Conservation (phyloP, 2,888 invertebrate genomes). For the Notodonta dromedarius region DNA sequence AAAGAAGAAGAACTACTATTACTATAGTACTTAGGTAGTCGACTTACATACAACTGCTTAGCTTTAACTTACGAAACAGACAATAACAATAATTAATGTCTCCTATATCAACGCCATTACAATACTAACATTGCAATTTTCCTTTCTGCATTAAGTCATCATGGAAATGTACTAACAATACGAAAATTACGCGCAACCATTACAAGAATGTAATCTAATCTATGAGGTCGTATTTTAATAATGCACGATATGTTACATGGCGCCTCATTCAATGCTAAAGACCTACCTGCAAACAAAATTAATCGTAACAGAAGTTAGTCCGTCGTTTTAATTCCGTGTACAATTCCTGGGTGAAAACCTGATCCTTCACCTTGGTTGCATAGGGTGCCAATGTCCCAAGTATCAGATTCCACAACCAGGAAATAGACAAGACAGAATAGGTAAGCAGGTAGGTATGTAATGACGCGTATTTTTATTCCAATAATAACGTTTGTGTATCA, state of each 20-base stretch:
- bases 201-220: constrained; percentile 8
- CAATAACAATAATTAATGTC: too few species aligned
- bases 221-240: neutral
- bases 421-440: neutral
- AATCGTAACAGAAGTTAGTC: too few species aligned
- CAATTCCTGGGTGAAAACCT: too few species aligned
- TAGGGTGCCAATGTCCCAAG: neutral
- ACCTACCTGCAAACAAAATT: too few species aligned
- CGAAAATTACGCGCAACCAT: neutral
- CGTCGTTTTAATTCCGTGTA: too few species aligned
- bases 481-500: constrained; percentile 1
- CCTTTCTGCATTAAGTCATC: neutral
- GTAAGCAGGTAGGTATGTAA: neutral
- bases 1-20: too few species aligned
- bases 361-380: too few species aligned
- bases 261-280: too few species aligned
- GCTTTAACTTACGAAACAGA: neutral
- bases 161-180: constrained; percentile 2
- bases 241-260: too few species aligned
- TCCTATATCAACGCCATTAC: neutral
- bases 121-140: neutral
- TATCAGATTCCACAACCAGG: neutral
- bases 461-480: neutral
- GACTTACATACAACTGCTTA: too few species aligned
- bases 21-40: too few species aligned